Evolutionary conservation across 2,797 vertebrate species (phyloP).

Genomic region (Crocodylus rhombifer): DNA sequence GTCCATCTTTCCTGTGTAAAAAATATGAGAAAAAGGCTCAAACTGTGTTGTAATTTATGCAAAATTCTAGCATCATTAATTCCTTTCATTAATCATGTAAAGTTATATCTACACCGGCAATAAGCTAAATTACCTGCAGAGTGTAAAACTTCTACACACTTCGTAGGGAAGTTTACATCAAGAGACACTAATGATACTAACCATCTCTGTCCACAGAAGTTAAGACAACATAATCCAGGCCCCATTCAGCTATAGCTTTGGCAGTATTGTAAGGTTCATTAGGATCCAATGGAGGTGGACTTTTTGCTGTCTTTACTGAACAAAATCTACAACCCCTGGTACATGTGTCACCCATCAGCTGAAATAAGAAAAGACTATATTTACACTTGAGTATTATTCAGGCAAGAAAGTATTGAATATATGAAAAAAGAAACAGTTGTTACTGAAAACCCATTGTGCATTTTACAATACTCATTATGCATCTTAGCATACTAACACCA

Average conservation of each 20-base stretch:
- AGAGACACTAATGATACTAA: constrained; percentile 62
- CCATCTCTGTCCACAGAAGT: constrained; percentile 97
- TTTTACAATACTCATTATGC: background rate
- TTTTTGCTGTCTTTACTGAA: constrained; percentile 93
- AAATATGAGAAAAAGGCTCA: background rate
- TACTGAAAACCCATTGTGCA: background rate
- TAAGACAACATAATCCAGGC: constrained; percentile 95
- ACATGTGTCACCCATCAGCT: constrained; percentile 98
- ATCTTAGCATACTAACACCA: background rate
- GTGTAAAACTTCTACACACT: background rate
- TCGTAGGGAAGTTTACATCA: accelerated
- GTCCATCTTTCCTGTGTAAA: background rate
- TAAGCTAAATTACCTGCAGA: background rate
- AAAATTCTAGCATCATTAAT: background rate
- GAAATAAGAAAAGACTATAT: constrained; percentile 19
- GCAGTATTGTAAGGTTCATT: constrained; percentile 93
- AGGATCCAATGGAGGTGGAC: constrained; percentile 89
- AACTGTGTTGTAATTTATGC: background rate
- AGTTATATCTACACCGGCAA: accelerated
- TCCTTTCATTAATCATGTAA: background rate
- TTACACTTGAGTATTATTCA: background rate
- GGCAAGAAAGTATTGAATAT: background rate
- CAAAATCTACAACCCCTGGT: constrained; percentile 98
- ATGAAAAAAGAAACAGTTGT: background rate
- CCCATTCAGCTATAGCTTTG: constrained; percentile 92